A percentile compares a stretch with the other conserved stretches of the same genome.
Evolutionary conservation across 2,113 vertebrate species (phyloP).

Genomic region (Callionymus lyra): DNA sequence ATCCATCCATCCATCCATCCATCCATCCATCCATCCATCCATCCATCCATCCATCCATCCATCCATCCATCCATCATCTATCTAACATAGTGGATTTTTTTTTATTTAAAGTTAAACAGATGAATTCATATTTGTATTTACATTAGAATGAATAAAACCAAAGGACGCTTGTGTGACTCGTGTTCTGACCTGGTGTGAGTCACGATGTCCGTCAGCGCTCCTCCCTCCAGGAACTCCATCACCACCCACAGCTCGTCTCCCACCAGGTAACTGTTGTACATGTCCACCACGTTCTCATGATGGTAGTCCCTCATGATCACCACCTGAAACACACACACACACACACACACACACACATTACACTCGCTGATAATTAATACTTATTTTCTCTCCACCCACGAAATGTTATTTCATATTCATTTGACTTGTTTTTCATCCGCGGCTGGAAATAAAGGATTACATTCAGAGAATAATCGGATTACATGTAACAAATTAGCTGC

Average conservation of each 20-base stretch:
- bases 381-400: background rate
- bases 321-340: slow-evolving; percentile 65
- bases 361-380: background rate
- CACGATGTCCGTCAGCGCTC: slow-evolving; percentile 94
- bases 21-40: too few relatives aligned
- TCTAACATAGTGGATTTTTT: too few relatives aligned
- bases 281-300: slow-evolving; percentile 97
- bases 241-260: slow-evolving; percentile 96
- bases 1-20: too few relatives aligned
- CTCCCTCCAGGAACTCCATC: slow-evolving; percentile 98
- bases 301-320: slow-evolving; percentile 99
- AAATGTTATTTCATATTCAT: slow-evolving; percentile 17
- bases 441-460: slow-evolving; percentile 25
- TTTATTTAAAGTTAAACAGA: too few relatives aligned
- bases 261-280: slow-evolving; percentile 98
- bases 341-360: background rate
- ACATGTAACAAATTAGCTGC: slow-evolving; percentile 43
- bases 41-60: too few relatives aligned
- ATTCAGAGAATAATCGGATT: slow-evolving; percentile 31
- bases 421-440: slow-evolving; percentile 28
- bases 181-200: slow-evolving; percentile 86
- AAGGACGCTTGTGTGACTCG: too few relatives aligned
- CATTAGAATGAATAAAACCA: too few relatives aligned
- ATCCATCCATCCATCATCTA: too few relatives aligned
- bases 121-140: too few relatives aligned